Evolutionary conservation across 2,888 invertebrate genomes (phyloP).

Genomic region (Timema podura): DNA sequence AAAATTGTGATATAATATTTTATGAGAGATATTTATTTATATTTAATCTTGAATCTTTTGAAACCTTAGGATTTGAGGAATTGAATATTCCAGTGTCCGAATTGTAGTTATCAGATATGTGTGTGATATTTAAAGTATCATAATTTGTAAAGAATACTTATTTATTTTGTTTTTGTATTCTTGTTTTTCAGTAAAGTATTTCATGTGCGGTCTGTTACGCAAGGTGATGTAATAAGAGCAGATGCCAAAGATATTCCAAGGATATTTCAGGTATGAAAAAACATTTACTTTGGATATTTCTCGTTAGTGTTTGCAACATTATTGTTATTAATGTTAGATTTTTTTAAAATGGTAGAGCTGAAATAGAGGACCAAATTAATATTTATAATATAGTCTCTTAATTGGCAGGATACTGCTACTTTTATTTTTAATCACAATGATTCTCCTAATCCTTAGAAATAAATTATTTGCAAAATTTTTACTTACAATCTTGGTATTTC

Average conservation of each 20-base stretch:
- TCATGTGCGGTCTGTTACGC: conserved; percentile 97
- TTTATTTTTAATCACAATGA: neutral
- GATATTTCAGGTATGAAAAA: conserved; percentile 76
- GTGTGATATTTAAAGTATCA: no score
- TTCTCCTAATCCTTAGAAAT: neutral
- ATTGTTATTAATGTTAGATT: neutral
- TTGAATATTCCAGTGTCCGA: no score
- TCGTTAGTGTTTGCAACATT: neutral
- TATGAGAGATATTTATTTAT: no score
- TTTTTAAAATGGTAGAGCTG: neutral
- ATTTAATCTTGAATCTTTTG: no score
- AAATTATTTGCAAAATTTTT: no score
- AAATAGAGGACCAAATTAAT: no score
- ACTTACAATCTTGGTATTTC: no score
- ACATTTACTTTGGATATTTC: no score
- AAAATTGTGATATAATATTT: no score
- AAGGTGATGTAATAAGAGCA: conserved; percentile 97
- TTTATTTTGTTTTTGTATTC: neutral
- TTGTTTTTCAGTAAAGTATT: conserved; percentile 81
- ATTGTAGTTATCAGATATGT: no score
- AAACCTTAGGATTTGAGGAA: no score
- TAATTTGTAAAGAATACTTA: neutral
- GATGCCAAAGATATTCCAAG: conserved; percentile 99
- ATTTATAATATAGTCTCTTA: neutral
- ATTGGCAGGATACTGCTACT: neutral